phyloP scores from a whole-genome alignment of 2,113 vertebrate genomes.

The western clawed frog (Xenopus tropicalis) region DNA sequence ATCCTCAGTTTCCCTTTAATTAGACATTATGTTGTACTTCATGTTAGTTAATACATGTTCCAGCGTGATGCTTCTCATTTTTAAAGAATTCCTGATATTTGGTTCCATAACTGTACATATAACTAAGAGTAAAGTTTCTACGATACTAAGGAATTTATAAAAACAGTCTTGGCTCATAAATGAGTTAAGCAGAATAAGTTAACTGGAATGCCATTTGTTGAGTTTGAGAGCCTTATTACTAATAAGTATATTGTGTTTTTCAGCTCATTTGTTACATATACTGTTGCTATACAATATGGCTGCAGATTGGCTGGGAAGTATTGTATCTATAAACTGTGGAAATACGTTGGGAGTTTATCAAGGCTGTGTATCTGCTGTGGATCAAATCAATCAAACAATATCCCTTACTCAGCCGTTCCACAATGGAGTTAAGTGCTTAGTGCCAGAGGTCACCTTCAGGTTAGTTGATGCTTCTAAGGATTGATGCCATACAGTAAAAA shows the following conservation, averaged over 20 bases:
- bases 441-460: slow-evolving; percentile 98
- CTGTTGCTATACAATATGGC: slow-evolving; percentile 68
- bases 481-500: neutral
- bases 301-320: slow-evolving; percentile 89
- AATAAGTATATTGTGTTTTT: neutral
- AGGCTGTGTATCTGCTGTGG: slow-evolving; percentile 89
- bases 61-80: too few relatives aligned
- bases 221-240: too few relatives aligned
- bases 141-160: too few relatives aligned
- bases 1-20: too few relatives aligned
- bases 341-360: slow-evolving; percentile 92
- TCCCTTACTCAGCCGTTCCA: slow-evolving; percentile 91
- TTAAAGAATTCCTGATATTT: too few relatives aligned
- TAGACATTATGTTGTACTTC: too few relatives aligned
- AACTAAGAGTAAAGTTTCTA: too few relatives aligned
- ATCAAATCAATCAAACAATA: slow-evolving; percentile 93
- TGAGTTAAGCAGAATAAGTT: too few relatives aligned
- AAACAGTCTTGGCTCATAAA: too few relatives aligned
- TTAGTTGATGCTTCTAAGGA: slow-evolving; percentile 50
- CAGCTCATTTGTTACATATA: slow-evolving; percentile 21
- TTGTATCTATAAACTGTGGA: slow-evolving; percentile 95
- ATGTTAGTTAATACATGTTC: too few relatives aligned
- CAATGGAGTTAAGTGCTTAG: slow-evolving; percentile 92
- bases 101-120: too few relatives aligned
- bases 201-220: too few relatives aligned